Evolutionary conservation across 1,140 invertebrate genomes (phyloP), one percentile per base, ranked within the genome.

Genomic region (Drosophila gunungcola): DNA sequence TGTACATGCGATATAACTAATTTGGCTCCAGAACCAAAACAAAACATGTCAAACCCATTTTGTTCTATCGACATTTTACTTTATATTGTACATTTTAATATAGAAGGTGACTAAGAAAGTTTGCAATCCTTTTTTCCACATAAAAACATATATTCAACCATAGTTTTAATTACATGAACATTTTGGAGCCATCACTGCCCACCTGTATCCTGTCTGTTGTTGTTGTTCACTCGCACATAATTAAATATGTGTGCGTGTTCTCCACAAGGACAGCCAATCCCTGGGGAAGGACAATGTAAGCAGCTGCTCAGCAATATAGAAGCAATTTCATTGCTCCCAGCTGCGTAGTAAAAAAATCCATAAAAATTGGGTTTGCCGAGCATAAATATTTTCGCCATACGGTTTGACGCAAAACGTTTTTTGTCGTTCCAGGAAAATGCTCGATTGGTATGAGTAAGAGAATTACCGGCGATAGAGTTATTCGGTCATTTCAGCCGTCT

Each of bases 321-420:
- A 49, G 43, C 38, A 70, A 72, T 70, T 70, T 70, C 43, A 29
- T 16, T 13, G 68, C 32, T 27, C 43, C 68, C 68, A 72, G 52
- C 68, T 72, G 51, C 11, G 65, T 36, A 21, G 32, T 21, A 34
- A 11, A 34, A 34, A 49, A 55, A 41, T 38, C 25, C 21, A 46
- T 45, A 63, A 34, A 67, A 63, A 41, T 13, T 1, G 29, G 51
- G 21, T 68, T 46, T 68, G 32, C 38, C n/a, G 16, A 48, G 29
- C 43, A 45, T 41, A 39, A 64, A 67, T 34, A 49, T 34, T 42
- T n/a, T 49, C 38, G 21, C 38, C 27, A 3, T 21, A 46, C 58
- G 45, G 29, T 63, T 63, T 57, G 58, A 62, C 53, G 34, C 32
- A 41, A 39, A 61, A 16, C 6, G 13, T 39, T n/a, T 41, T 27